Evolutionary conservation across 1,140 invertebrate species (phyloP).

Genomic region (Antheraea mylitta): DNA sequence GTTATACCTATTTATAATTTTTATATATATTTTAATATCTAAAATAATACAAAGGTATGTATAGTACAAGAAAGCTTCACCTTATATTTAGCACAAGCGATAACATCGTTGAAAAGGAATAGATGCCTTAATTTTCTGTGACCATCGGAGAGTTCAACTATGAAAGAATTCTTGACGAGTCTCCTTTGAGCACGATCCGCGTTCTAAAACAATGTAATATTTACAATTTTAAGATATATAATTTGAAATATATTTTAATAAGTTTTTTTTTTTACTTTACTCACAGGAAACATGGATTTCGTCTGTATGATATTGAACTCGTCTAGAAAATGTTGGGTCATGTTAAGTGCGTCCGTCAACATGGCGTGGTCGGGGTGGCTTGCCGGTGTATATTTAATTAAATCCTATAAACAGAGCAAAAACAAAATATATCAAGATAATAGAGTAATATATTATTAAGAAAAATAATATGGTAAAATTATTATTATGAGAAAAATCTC

Average conservation of each 20-base stretch:
- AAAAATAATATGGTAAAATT: no score
- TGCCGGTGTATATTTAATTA: slow-evolving; percentile 92
- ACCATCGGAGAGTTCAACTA: slow-evolving; percentile 93
- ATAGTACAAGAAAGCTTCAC: slow-evolving; percentile 51
- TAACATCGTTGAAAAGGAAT: slow-evolving; percentile 96
- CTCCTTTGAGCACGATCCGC: slow-evolving; percentile 89
- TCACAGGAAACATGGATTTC: slow-evolving; percentile 90
- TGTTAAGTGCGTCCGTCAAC: slow-evolving; percentile 89
- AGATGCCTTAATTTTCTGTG: slow-evolving; percentile 94
- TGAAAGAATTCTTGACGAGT: slow-evolving; percentile 96
- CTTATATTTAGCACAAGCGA: slow-evolving; percentile 97
- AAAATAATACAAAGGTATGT: neutral
- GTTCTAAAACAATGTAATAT: slow-evolving; percentile 72
- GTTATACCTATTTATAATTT: neutral
- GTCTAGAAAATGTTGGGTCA: slow-evolving; percentile 94
- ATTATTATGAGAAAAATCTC: no score
- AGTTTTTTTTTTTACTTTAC: slow-evolving; percentile 37
- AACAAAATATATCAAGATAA: neutral
- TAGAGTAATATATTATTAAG: no score
- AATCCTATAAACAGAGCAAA: slow-evolving; percentile 83
- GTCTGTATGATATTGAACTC: slow-evolving; percentile 94
- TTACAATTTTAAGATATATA: neutral
- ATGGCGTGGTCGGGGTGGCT: slow-evolving; percentile 91
- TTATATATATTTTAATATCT: neutral
- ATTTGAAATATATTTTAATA: neutral